These are phyloP conservation scores for Xanthostigma xanthostigma DNA, from an alignment of 2,888 invertebrate genomes.

Conservation along the genomic window DNA sequence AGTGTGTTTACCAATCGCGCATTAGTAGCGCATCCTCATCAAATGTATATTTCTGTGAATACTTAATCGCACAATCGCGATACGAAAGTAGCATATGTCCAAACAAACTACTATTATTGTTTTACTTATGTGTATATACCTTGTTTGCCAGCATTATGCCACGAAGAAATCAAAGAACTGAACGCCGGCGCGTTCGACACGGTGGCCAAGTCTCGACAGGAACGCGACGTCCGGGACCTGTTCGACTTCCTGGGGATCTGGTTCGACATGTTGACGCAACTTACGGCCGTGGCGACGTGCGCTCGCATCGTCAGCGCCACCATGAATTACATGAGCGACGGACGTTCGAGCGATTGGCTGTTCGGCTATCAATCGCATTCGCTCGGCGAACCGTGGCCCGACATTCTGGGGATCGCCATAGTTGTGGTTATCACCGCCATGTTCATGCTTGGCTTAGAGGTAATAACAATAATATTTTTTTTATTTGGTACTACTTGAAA, in stretches of 20 bases:
- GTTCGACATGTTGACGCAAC: conserved; percentile 40
- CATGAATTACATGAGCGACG: conserved; percentile 44
- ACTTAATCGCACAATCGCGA: no score
- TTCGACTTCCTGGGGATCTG: conserved; percentile 42
- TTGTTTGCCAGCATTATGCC: no score
- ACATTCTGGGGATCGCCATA: conserved; percentile 43
- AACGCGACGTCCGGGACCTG: conserved; percentile 34
- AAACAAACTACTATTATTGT: no score
- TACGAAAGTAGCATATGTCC: no score
- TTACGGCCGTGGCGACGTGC: conserved; percentile 44
- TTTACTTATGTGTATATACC: no score
- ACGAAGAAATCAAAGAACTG: no score
- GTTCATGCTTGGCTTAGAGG: conserved; percentile 50
- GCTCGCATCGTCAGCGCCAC: conserved; percentile 45
- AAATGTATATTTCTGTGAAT: no score
- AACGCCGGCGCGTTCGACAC: no score
- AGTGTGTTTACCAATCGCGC: no score
- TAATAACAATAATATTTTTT: conserved; percentile 16
- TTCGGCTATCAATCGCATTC: conserved; percentile 42
- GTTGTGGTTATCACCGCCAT: conserved; percentile 42
- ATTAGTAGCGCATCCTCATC: no score
- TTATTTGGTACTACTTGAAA: no score
- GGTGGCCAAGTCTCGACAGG: conserved; percentile 21
- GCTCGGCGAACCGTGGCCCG: conserved; percentile 47
- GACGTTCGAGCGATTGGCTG: conserved; percentile 41